Evolutionary conservation across 1,140 invertebrate species (phyloP).

Genomic region (Hyles euphorbiae): DNA sequence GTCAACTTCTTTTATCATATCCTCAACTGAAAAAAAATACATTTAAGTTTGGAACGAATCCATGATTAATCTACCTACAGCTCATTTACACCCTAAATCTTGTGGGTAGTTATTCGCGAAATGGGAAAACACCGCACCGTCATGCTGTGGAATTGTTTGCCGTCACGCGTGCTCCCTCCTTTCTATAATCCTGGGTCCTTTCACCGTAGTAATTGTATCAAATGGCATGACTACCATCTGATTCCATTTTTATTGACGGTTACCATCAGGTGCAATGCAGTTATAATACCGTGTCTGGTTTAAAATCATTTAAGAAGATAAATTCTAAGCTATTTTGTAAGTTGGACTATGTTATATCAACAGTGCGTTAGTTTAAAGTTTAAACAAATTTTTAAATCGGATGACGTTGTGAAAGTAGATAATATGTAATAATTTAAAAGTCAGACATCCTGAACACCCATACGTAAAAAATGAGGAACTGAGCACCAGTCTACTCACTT

Average conservation of each 20-base stretch:
- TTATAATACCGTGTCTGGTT: neutral
- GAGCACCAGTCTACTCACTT: slow-evolving; percentile 75
- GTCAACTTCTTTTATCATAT: slow-evolving; percentile 95
- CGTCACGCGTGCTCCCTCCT: no score
- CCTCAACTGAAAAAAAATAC: slow-evolving; percentile 83
- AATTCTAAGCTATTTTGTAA: no score
- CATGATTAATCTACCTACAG: neutral
- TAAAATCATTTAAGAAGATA: neutral
- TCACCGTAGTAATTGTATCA: no score
- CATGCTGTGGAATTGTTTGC: no score
- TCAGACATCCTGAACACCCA: no score
- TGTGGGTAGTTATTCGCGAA: neutral
- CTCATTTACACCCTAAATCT: neutral
- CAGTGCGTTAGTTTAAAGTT: neutral
- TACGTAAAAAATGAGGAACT: no score
- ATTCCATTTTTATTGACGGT: neutral
- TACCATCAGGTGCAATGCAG: no score
- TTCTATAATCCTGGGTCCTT: no score
- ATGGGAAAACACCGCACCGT: neutral
- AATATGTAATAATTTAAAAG: no score
- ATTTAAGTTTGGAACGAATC: neutral
- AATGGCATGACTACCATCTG: neutral
- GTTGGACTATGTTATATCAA: no score
- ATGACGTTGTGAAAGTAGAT: no score
- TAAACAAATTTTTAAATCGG: neutral